Evolutionary conservation across 23 tunicate species (phyloP), one percentile per base, ranked within the genome.

Genomic region (Diplosoma virens): DNA sequence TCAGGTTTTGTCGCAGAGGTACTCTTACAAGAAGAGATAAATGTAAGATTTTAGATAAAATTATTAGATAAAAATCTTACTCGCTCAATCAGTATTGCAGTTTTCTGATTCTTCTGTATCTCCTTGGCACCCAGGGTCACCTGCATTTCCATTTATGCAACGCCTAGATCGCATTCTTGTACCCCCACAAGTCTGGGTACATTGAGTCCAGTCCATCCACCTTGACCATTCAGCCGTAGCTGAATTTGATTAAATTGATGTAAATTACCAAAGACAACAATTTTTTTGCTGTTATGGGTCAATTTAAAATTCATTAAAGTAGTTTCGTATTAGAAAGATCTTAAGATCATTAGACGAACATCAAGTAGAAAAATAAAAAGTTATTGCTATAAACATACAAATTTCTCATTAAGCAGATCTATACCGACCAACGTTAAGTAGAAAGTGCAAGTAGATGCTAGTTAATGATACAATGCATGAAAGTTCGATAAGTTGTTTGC

Each of bases 181-280:
- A 1, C 88, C 88, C 2, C 67, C 80, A 60, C 87, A 82, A 0
- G 75, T 22, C 5, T 26, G 55, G 18, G 75, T 21, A 74, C 87
- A 82, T 1, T 17, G 1, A 6, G 81, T 32, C 87, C 87, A 82
- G 14, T 1, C 25, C 11, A 55, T 55, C 87, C 87, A 82, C 3
- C 33, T 23, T 0, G 59, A 22, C 86, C 86, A 81, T 7, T 53
- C 50, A 5, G 11, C 64, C 66, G 5, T 23, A 56, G 5, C 25
- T 21, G 6, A 56, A n/a, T 56, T 16, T 21, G 22, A 11, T 16
- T 21, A 56, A 56, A 11, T 45, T 16, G 16, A 16, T 45, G 11
- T 9, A 11, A 9, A 45, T 45, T 45, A 9, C 16, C 52, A 9
- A 45, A 45, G n/a, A n/a, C n/a, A n/a, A n/a, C n/a, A n/a, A n/a